phyloP scores from a whole-genome alignment of 1,140 invertebrate genomes.

The Caenorhabditis tropicalis region DNA sequence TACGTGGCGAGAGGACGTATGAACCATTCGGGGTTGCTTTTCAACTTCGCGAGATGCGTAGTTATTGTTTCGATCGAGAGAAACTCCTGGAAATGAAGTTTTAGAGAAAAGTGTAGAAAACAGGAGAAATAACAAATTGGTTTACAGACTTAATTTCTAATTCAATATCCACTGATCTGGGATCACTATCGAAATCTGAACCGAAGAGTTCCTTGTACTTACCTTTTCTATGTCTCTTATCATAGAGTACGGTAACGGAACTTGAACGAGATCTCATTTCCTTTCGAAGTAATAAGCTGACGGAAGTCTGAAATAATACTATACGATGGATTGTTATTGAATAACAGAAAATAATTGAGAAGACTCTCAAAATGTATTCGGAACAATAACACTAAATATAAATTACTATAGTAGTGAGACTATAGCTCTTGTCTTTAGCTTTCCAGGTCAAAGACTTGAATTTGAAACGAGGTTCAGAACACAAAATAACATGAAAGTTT shows the following conservation, averaged over 20 bases:
- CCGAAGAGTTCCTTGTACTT: not conserved
- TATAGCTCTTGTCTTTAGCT: not conserved
- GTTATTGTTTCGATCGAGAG: slow-evolving; percentile 52
- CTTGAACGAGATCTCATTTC: slow-evolving; percentile 47
- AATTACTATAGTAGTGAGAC: not conserved
- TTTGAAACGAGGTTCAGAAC: slow-evolving; percentile 19
- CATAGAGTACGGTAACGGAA: slow-evolving; percentile 35
- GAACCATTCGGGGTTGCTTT: slow-evolving; percentile 48
- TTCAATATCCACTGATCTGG: no score
- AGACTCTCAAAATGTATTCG: not conserved
- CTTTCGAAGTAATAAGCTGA: no score
- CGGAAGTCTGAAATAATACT: not conserved
- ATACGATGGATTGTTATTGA: not conserved
- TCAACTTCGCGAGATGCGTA: slow-evolving; percentile 38
- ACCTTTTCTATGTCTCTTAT: slow-evolving; percentile 33
- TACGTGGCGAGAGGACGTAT: slow-evolving; percentile 55
- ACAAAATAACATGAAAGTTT: not conserved
- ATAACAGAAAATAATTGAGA: not conserved
- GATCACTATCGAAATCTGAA: no score
- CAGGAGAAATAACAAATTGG: no score
- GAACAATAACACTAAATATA: not conserved
- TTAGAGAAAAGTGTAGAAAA: not conserved
- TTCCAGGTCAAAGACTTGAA: slow-evolving; percentile 7
- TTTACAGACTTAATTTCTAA: no score
- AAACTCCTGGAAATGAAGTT: slow-evolving; percentile 34